These are phyloP conservation scores for Phylloscopus trochilus DNA, from an alignment of 2,113 vertebrate genomes.

Conservation along the genomic window DNA sequence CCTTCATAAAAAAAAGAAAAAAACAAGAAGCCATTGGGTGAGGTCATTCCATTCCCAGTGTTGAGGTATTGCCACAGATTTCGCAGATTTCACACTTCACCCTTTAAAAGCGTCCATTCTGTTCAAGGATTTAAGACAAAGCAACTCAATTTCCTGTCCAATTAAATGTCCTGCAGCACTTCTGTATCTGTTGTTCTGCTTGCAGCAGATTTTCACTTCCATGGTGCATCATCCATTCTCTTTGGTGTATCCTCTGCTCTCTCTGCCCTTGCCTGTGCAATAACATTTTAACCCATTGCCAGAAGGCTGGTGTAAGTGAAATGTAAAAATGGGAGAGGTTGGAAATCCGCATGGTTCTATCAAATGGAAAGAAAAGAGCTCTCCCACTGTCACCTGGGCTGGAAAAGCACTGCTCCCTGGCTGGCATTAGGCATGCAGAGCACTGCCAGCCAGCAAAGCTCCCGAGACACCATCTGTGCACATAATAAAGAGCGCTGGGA, in stretches of 20 bases:
- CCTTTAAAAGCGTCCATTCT: background rate
- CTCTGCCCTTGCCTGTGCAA: background rate
- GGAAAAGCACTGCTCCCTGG: constrained; percentile 9
- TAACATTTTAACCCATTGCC: background rate
- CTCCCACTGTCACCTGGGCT: constrained; percentile 11
- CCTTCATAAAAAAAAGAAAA: background rate
- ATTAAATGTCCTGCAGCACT: background rate
- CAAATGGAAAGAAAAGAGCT: background rate
- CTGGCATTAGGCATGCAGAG: constrained; percentile 59
- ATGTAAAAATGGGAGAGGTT: background rate
- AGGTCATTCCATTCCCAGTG: background rate
- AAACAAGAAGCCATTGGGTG: background rate
- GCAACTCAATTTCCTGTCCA: background rate
- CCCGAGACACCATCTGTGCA: constrained; percentile 56
- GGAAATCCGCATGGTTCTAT: background rate
- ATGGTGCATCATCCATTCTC: background rate
- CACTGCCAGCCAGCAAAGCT: constrained; percentile 54
- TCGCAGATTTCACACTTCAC: background rate
- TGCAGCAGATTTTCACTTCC: background rate
- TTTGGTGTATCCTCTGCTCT: background rate
- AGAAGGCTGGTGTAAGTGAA: background rate
- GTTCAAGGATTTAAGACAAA: background rate
- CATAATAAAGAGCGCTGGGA: constrained; percentile 49
- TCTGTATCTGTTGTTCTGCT: background rate
- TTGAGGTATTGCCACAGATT: background rate